Conservation (phyloP, 2,113 vertebrate genomes). For the Macrotus californicus region DNA sequence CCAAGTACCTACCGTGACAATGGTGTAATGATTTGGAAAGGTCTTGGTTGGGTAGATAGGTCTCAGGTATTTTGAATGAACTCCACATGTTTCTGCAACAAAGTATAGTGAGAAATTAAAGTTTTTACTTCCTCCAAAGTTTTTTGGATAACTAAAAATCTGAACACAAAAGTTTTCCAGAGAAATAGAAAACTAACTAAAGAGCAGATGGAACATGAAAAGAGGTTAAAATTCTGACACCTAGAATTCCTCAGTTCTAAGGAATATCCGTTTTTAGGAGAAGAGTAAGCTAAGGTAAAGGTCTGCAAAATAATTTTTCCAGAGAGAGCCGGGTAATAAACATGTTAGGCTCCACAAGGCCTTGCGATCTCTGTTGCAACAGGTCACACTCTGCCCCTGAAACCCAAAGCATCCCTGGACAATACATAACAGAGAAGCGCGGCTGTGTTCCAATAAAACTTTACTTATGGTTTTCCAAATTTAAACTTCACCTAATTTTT, state of each 20-base stretch:
- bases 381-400: not conserved
- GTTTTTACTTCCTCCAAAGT: slow-evolving; percentile 11
- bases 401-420: no score
- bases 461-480: not conserved
- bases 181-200: not conserved
- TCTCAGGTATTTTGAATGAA: slow-evolving; percentile 88
- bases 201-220: not conserved
- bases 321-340: not conserved
- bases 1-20: slow-evolving; percentile 91
- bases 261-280: not conserved
- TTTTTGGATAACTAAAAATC: not conserved
- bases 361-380: not conserved
- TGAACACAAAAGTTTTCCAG: not conserved
- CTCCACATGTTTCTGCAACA: slow-evolving; percentile 88
- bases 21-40: slow-evolving; percentile 96
- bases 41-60: slow-evolving; percentile 95
- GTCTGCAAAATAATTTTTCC: not conserved
- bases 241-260: not conserved
- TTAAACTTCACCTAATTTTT: not conserved
- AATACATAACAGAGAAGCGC: not conserved
- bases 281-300: not conserved
- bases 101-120: slow-evolving; percentile 48
- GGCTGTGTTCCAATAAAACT: not conserved
- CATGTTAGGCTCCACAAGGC: not conserved
- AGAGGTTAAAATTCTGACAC: not conserved